Conservation (phyloP, 2,797 vertebrate genomes). For the Salmo trutta region DNA sequence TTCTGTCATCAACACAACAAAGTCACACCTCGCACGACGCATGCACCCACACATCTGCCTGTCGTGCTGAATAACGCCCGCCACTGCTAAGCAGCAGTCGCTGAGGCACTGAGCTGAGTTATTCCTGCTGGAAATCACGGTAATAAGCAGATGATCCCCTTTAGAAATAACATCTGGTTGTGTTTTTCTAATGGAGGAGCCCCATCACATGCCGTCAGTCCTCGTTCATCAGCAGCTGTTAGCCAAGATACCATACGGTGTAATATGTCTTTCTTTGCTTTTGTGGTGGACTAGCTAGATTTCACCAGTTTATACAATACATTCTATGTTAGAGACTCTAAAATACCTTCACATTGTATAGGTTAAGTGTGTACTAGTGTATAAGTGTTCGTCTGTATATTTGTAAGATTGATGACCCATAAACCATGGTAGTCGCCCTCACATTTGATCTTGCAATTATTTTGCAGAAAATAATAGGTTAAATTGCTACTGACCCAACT, state of each 20-base stretch:
- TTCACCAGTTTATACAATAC: not conserved
- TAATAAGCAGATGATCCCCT: conserved; percentile 65
- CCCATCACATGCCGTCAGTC: conserved; percentile 58
- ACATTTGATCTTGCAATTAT: not conserved
- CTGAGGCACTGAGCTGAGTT: conserved; percentile 36
- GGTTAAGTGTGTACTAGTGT: no score
- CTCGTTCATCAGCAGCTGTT: conserved; percentile 71
- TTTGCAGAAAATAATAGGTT: not conserved
- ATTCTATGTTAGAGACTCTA: no score
- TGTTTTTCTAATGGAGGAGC: conserved; percentile 61
- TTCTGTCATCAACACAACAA: conserved; percentile 18
- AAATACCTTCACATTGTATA: no score
- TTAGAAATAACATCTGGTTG: conserved; percentile 70
- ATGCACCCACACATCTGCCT: not conserved
- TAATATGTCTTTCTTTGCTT: conserved; percentile 14
- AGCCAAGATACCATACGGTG: conserved; percentile 23
- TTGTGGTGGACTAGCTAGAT: not conserved
- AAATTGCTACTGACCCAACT: not conserved
- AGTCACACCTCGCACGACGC: conserved; percentile 9
- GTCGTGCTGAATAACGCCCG: not conserved
- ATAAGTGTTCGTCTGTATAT: no score
- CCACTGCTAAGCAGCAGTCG: not conserved
- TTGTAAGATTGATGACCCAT: not conserved
- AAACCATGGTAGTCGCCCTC: not conserved
- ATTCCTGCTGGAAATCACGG: conserved; percentile 52